phyloP scores from a whole-genome alignment of 2,888 invertebrate genomes.

The Calameuta filiformis region DNA sequence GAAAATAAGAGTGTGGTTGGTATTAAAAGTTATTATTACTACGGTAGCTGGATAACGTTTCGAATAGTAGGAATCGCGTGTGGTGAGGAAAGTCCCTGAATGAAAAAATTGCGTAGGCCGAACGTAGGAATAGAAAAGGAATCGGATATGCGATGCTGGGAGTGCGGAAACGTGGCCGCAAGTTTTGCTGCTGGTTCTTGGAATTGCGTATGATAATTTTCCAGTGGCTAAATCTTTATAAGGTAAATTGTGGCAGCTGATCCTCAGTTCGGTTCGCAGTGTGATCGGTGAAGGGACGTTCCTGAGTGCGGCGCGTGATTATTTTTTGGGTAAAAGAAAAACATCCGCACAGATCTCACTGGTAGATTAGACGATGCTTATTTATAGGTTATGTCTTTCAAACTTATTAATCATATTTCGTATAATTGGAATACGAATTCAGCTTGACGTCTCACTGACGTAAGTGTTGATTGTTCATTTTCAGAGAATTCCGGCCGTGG shows the following conservation, averaged over 20 bases:
- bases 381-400: background rate
- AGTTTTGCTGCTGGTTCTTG: slow-evolving; percentile 34
- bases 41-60: background rate
- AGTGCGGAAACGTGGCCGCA: slow-evolving; percentile 42
- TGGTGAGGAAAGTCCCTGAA: background rate
- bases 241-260: background rate
- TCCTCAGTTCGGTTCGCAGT: background rate
- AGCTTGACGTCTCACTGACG: background rate
- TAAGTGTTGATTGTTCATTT: slow-evolving; percentile 11
- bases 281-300: background rate
- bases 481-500: slow-evolving; percentile 58
- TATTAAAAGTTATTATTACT: background rate
- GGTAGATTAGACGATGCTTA: background rate
- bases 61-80: background rate
- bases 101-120: background rate
- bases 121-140: background rate
- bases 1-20: too few relatives aligned
- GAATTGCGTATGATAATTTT: slow-evolving; percentile 24
- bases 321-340: too few relatives aligned
- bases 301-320: background rate
- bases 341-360: background rate
- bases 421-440: background rate
- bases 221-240: background rate
- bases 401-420: background rate
- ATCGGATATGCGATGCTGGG: too few relatives aligned